A percentile compares a stretch with the other conserved stretches of the same genome.
These are phyloP conservation scores for Eremobia ochroleuca DNA, from an alignment of 2,888 invertebrate species.

Conservation along the genomic window DNA sequence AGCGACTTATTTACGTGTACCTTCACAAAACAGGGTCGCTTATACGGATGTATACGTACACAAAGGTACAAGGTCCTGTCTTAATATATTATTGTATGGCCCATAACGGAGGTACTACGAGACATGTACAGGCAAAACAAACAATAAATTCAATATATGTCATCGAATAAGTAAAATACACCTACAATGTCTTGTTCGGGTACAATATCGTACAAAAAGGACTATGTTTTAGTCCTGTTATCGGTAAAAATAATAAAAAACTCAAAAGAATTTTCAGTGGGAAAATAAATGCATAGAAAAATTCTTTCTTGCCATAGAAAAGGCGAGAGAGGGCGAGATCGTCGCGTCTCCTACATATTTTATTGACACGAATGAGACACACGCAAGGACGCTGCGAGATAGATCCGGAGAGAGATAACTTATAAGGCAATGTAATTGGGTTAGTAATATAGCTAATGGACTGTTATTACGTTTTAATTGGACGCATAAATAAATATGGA, in stretches of 20 bases:
- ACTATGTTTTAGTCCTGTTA: conserved; percentile 65
- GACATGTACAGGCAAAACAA: conserved; percentile 61
- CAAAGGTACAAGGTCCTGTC: conserved; percentile 52
- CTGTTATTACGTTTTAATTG: conserved; percentile 58
- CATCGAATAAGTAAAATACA: conserved; percentile 64
- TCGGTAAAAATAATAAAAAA: conserved; percentile 72
- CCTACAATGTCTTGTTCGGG: conserved; percentile 63
- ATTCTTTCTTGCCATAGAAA: conserved; percentile 90
- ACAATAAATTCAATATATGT: conserved; percentile 68
- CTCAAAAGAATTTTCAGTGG: conserved; percentile 82
- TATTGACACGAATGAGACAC: conserved; percentile 81
- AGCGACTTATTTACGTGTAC: conserved; percentile 35
- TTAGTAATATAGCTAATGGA: conserved; percentile 53
- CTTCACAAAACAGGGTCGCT: conserved; percentile 44
- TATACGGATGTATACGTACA: conserved; percentile 46
- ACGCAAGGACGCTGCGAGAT: conserved; percentile 68
- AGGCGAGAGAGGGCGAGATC: conserved; percentile 82
- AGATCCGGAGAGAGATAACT: conserved; percentile 73
- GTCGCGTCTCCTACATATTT: conserved; percentile 89
- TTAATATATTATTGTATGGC: conserved; percentile 55
- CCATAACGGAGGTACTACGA: conserved; percentile 30
- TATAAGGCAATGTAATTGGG: conserved; percentile 62
- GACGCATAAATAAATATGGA: conserved; percentile 34
- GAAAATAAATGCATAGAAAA: conserved; percentile 89
- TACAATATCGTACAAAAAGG: conserved; percentile 51